A percentile compares a stretch with the other conserved stretches of the same genome.
These are phyloP conservation scores for Crossoptilon crossoptilon DNA, from an alignment of 2,797 vertebrate genomes.

Conservation along the genomic window DNA sequence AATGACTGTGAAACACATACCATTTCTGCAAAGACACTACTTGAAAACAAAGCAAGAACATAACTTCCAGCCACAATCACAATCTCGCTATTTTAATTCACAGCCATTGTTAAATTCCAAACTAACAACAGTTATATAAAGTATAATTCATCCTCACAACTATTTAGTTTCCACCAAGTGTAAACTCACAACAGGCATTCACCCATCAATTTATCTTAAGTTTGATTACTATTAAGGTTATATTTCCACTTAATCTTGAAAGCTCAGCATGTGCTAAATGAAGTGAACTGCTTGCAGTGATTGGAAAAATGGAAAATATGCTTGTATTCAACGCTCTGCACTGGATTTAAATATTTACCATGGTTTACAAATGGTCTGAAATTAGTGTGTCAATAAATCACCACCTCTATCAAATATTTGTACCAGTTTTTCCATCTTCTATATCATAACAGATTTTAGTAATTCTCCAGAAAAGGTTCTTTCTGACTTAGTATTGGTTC, in stretches of 20 bases:
- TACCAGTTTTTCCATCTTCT: not conserved
- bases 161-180: not conserved
- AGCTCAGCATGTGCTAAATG: not conserved
- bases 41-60: not conserved
- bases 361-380: not conserved
- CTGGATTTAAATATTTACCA: not conserved
- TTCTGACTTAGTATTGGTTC: not conserved
- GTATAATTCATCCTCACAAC: not conserved
- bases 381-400: not conserved
- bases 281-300: not conserved
- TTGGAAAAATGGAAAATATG: not conserved
- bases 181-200: not conserved
- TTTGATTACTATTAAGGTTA: not conserved
- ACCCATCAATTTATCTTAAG: not conserved
- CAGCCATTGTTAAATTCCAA: not conserved
- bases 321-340: not conserved
- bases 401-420: not conserved
- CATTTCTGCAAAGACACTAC: not conserved
- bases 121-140: not conserved
- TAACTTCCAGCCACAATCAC: not conserved
- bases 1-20: not conserved
- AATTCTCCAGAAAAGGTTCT: not conserved
- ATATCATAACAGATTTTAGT: not conserved
- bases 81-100: not conserved
- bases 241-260: not conserved